A percentile compares a stretch with the other conserved stretches of the same genome.
Evolutionary conservation across 1,140 invertebrate genomes (phyloP).

Genomic region (Bombyx mandarina): DNA sequence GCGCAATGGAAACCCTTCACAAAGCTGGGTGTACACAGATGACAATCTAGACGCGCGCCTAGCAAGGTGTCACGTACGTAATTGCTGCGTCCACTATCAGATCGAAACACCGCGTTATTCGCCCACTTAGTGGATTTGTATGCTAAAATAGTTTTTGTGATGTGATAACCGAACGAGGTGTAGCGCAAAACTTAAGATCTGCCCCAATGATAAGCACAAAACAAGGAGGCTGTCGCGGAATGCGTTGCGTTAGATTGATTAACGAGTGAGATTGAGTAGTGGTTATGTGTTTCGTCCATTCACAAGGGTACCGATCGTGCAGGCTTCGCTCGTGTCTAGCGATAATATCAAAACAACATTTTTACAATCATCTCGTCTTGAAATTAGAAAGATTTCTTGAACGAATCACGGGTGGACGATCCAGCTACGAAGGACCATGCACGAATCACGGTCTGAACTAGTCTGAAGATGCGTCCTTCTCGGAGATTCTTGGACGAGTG

Average conservation of each 20-base stretch:
- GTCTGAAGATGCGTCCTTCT: no score
- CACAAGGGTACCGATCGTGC: slow-evolving; percentile 10
- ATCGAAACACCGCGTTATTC: slow-evolving; percentile 35
- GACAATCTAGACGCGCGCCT: slow-evolving; percentile 13
- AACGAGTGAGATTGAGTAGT: slow-evolving; percentile 32
- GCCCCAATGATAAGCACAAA: slow-evolving; percentile 28
- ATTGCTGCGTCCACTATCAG: slow-evolving; percentile 46
- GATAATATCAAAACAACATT: no score
- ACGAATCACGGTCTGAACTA: no score
- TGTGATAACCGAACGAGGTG: slow-evolving; percentile 29
- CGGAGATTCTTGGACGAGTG: no score
- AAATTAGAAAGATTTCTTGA: no score
- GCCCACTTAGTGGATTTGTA: slow-evolving; percentile 51
- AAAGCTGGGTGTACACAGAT: slow-evolving; percentile 16
- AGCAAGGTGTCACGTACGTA: slow-evolving; percentile 59
- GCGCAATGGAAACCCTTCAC: not conserved
- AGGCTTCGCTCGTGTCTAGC: not conserved
- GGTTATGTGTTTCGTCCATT: slow-evolving; percentile 27
- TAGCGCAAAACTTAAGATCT: slow-evolving; percentile 33
- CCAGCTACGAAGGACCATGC: no score
- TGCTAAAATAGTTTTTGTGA: slow-evolving; percentile 54
- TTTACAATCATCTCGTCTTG: no score
- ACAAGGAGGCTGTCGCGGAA: slow-evolving; percentile 23
- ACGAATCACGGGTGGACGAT: no score
- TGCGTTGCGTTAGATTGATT: slow-evolving; percentile 36